Base-by-base conservation (phyloP, 2,113 vertebrate species). In the Hystrix brachyura region DNA sequence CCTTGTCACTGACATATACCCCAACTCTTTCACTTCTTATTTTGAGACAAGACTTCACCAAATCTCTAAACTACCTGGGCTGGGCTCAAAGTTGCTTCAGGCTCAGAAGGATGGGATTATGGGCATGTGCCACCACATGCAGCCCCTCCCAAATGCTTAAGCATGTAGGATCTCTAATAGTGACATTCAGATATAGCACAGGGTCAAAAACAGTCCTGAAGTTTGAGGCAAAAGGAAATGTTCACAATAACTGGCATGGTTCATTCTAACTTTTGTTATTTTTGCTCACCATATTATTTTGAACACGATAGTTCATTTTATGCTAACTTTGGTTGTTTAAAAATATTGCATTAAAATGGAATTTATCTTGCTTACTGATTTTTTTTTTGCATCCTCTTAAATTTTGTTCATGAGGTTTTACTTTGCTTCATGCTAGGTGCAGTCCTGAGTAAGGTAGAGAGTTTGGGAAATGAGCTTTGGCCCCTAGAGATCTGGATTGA, bases 261-360 rank as follows among this genome's bases (percentile, higher is more conserved):
- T 92, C 51, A 74, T 60, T 74, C 81, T n/a, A 32, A 7, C 3
- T 69, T 29, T 67, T 87, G 60, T 65, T 85, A 29, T 76, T 85
- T 85, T 62, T 91, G 32, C 57, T 88, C 6, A 27, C 32, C 11
- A 46, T 64, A 29, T 76, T 95, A 51, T 90, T 87, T 93, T 83
- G 62, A 93, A 87, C 14, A 43, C 32, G 51, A 53, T 62, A 14
- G 48, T 53, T 59, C 38, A 21, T 2, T 87, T 93, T 74, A 59
- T 51, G 67, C 32, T 85, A 13, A n/a, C 80, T 51, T 88, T 92
- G 43, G 76, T n/a, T 53, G 91, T 95, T 43, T 9, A 91, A 14
- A 65, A 85, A 89, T 9, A 89, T 18, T 43, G 8, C 38, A 71
- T 62, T n/a, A 55, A n/a, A 91, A 57, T 86, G 10, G 29, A 57